Evolutionary conservation across 2,888 invertebrate species (phyloP), one percentile per base, ranked within the genome.

Genomic region (Xestobium rufovillosum): DNA sequence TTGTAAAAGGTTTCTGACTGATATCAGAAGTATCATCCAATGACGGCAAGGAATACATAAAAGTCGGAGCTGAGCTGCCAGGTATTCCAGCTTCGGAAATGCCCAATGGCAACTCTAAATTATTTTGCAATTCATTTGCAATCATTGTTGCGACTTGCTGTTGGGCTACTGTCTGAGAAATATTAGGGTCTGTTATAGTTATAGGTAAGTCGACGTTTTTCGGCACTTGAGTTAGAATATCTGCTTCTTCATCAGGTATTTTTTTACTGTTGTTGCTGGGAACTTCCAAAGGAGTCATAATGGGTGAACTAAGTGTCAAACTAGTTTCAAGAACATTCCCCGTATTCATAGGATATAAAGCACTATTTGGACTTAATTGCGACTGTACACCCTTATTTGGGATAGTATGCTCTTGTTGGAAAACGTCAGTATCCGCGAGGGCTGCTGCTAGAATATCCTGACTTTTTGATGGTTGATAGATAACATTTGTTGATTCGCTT

Each of bases 201-300:
- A 83, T 83, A 8, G 85, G 83, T 48, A 84, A 60, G 57, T 83
- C 82, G 2, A 83, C 69, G 2, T 82, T 80, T 8, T 80, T 76
- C 12, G 83, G 78, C 37, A 83, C 73, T 47, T 53, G 59, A 17
- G 43, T 50, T 32, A 56, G 42, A 39, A 66, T 57, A 34, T 63
- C 60, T 3, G 52, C 48, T 44, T 63, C 62, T 27, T 57, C 57
- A 35, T 58, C 59, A 34, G 49, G 52, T 34, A 57, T 63, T 49
- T 54, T 70, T 55, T 52, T 69, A 45, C 36, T 64, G 57, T 55
- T 67, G 44, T 45, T 66, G 52, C 56, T 77, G 3, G 84, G 83
- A 14, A 80, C 73, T 61, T 86, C 86, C 14, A 82, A 64, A 0
- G 86, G 80, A 1, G 86, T 82, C 87, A 87, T 87, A 34, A 87